Conservation (phyloP, 2,888 invertebrate species). For the Crepidodera aurea region DNA sequence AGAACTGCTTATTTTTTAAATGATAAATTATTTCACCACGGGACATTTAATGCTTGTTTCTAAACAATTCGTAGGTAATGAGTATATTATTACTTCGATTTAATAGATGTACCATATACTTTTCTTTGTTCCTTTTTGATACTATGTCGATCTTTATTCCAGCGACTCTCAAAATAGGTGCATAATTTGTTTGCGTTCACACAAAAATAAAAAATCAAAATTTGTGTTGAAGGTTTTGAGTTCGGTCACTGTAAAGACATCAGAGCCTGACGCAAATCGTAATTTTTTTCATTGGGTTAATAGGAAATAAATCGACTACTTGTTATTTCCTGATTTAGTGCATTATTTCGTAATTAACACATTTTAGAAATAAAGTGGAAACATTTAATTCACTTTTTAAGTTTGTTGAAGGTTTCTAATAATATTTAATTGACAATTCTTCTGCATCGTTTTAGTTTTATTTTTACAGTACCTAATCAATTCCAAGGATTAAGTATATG, state of each 20-base stretch:
- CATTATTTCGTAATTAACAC: neutral
- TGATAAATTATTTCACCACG: constrained; percentile 1
- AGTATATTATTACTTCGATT: neutral
- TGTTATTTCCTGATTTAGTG: neutral
- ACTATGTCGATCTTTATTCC: neutral
- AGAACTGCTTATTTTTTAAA: constrained; percentile 9
- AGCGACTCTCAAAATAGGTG: constrained; percentile 1
- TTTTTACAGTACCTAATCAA: neutral
- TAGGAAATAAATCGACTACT: neutral
- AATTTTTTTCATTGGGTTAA: neutral
- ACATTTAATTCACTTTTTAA: too few relatives aligned
- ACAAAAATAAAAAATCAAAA: constrained; percentile 7
- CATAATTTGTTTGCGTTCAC: neutral
- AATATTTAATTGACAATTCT: too few relatives aligned
- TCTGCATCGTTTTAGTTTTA: neutral
- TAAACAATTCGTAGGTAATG: constrained; percentile 6
- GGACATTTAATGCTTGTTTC: constrained; percentile 2
- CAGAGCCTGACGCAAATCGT: constrained; percentile 3
- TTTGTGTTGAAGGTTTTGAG: neutral
- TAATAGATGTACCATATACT: neutral
- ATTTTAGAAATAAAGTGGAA: too few relatives aligned
- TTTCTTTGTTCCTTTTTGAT: neutral
- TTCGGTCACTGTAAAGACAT: neutral
- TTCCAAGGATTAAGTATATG: too few relatives aligned
- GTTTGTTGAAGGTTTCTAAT: too few relatives aligned